Base-by-base conservation (phyloP, 2,113 vertebrate species). In the Marmota flaviventris region DNA sequence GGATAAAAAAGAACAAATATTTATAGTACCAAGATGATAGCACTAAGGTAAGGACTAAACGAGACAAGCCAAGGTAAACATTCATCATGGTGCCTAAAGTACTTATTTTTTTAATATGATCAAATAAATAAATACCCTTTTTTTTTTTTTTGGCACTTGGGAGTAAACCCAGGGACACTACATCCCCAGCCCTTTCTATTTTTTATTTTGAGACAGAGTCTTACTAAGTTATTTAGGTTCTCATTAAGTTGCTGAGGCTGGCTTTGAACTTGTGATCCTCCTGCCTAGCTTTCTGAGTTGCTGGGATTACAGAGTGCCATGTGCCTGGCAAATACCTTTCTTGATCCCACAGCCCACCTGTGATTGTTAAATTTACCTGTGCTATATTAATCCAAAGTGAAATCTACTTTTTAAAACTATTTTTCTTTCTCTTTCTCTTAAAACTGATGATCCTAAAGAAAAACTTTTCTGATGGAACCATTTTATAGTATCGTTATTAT, bases 371-470 rank as follows among this genome's bases (percentile, higher is more conserved):
- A 86, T 78, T 78, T 12, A 67, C 42, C 14, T 39, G 51, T 25
- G 11, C 29, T 37, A 25, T 78, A 67, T 1, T 58, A 61, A 76
- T 70, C 67, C 61, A 53, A 85, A 56, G 6, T 48, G 10, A 9
- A 37, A 78, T 84, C 92, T 83, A 83, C 29, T 86, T 82, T 89
- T 53, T 73, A 13, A 17, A 96, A 95, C 78, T 61, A 70, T 34
- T 73, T 65, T 81, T 53, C 17, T 65, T 81, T 53, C 17, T 73
- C 37, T 94, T 89, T 76, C 14, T 2, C n/a, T 29, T 84, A 72
- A 48, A 95, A 97, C 32, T 87, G 58, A 70, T 6, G 85, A 37
- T 8, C 53, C 25, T 83, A 92, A 70, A 93, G 72, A 84, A 96
- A 73, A 78, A 61, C 51, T 69, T 79, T 81, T 17, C 42, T 78